phyloP scores from a whole-genome alignment of 2,113 vertebrate species.

The Rhinogobius similis region DNA sequence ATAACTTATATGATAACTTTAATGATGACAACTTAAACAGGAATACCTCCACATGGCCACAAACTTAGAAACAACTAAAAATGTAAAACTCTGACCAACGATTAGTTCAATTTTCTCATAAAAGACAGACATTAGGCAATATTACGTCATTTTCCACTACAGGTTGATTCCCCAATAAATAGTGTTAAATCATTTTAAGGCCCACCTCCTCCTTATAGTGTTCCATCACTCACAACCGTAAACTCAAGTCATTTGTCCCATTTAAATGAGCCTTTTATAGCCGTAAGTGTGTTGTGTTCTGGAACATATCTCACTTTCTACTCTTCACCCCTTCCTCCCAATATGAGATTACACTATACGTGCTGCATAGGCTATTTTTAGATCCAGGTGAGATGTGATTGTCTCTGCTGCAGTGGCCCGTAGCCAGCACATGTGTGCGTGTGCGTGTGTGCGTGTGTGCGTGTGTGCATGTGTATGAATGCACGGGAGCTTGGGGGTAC shows the following conservation, averaged over 20 bases:
- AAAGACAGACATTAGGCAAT: not conserved
- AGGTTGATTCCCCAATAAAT: not conserved
- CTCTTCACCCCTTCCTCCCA: not conserved
- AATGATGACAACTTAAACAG: no score
- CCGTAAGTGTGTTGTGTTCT: not conserved
- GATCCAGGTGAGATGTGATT: slow-evolving; percentile 30
- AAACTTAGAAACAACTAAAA: no score
- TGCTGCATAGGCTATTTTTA: slow-evolving; percentile 23
- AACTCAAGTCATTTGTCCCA: not conserved
- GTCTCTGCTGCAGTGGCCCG: slow-evolving; percentile 42
- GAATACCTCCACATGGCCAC: no score
- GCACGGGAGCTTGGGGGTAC: not conserved
- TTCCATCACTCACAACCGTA: not conserved
- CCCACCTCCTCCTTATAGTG: not conserved
- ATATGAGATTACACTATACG: slow-evolving; percentile 11
- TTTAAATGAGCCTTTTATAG: not conserved
- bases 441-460: not conserved
- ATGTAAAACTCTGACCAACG: no score
- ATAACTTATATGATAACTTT: no score
- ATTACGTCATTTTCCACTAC: not conserved
- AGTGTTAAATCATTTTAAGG: not conserved
- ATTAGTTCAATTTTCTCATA: not conserved
- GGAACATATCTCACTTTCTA: not conserved
- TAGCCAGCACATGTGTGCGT: not conserved
- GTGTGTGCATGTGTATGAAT: not conserved